These are phyloP conservation scores for Ammodytes marinus DNA, from an alignment of 2,113 vertebrate species.

Conservation along the genomic window DNA sequence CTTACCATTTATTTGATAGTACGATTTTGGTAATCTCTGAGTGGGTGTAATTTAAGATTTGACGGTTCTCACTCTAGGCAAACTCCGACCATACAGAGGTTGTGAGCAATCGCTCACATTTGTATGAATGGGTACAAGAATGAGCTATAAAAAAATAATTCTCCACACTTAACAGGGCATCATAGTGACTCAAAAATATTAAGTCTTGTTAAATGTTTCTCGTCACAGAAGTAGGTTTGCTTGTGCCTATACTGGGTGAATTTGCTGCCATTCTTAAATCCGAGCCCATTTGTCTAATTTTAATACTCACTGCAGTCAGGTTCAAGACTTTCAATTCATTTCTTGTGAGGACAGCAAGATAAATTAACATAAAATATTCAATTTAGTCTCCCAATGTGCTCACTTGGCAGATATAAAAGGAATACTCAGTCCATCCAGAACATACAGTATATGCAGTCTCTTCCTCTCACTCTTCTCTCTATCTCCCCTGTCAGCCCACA, in stretches of 20 bases:
- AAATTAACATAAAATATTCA: background rate
- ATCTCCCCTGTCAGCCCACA: constrained; percentile 67
- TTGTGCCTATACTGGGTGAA: too few species aligned
- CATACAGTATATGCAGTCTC: constrained; percentile 51
- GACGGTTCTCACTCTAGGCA: too few species aligned
- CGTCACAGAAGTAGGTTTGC: too few species aligned
- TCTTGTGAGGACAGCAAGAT: background rate
- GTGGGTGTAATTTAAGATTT: background rate
- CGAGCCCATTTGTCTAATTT: background rate
- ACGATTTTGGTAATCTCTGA: background rate
- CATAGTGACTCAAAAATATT: too few species aligned
- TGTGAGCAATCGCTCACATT: too few species aligned
- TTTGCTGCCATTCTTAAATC: constrained; percentile 1
- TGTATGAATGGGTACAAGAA: too few species aligned
- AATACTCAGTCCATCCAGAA: constrained; percentile 37
- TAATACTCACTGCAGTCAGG: background rate
- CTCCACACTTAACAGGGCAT: too few species aligned
- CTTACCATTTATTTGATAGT: background rate
- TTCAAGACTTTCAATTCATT: background rate
- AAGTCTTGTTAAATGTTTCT: too few species aligned
- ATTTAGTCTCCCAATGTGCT: background rate
- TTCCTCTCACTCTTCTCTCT: constrained; percentile 56
- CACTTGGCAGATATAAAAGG: background rate
- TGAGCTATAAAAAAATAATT: too few species aligned
- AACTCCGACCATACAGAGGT: too few species aligned